Base-by-base conservation (phyloP, 1,140 invertebrate genomes). In the Eumeta japonica region DNA sequence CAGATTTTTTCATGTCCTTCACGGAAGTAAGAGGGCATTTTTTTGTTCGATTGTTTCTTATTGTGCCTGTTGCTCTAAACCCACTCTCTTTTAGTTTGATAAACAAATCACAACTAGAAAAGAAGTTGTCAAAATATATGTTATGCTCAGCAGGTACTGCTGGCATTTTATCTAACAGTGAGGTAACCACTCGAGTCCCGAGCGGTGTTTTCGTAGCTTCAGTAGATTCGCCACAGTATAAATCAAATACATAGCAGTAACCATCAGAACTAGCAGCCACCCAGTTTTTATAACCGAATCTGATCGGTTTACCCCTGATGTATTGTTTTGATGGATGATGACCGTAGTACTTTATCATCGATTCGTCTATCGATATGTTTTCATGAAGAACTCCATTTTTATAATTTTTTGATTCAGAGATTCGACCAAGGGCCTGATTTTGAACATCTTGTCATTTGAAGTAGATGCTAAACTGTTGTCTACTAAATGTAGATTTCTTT, bases 201-300 rank as follows among this genome's bases (percentile, higher is more conserved):
- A 54, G 35, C 11, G 45, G 30, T 28, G 48, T 44, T 34, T 31
- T 27, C 31, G 42, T 37, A 36, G 38, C 12, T 45, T 42, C 45
- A 32, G 39, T 34, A 15, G 53, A 44, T 46, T 55, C 56, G 42
- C 56, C 58, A 49, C 57, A 55, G 49, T 62, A 58, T 35, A 60
- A n/a, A 41, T 50, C 39, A 49, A 54, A 50, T 11, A 35, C 11
- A 20, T 57, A 47, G 14, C 45, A 57, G 16, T 57, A 59, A 13
- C 47, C 52, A 20, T 24, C 41, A 1, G 43, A 50, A 40, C 52
- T 52, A 37, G 43, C 39, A 10, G 48, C 24, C 10, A 46, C 43
- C 45, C 55, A 60, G 13, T 53, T 45, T 37, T 55, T 55, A 30
- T 44, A 58, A 3, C 55, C 50, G 41, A 61, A 58, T 11, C 46